Conservation (phyloP, 2,113 vertebrate genomes). For the Aspiorhynchus laticeps region DNA sequence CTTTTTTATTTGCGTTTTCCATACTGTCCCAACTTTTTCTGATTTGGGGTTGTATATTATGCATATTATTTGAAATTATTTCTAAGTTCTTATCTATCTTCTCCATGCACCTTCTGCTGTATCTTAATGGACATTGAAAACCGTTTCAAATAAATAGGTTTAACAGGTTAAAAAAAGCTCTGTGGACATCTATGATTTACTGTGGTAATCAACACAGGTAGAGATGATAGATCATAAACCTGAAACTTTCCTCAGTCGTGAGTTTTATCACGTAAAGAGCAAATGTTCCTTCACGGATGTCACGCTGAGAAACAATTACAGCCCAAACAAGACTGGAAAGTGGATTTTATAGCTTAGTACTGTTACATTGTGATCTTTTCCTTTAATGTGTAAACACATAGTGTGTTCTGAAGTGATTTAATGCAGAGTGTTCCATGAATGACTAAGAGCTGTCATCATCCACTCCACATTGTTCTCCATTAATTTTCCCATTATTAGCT, state of each 20-base stretch:
- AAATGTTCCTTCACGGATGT: not conserved
- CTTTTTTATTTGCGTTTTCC: too few relatives aligned
- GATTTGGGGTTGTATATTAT: too few relatives aligned
- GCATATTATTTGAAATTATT: too few relatives aligned
- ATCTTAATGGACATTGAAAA: not conserved
- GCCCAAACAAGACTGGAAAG: not conserved
- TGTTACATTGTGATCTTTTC: not conserved
- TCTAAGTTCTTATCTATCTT: too few relatives aligned
- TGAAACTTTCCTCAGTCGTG: not conserved
- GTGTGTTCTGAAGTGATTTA: not conserved
- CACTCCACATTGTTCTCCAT: constrained; percentile 36
- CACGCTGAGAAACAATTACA: not conserved
- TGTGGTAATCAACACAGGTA: not conserved
- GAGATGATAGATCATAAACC: not conserved
- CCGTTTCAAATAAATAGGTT: not conserved
- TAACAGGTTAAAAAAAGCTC: not conserved
- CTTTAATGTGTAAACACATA: not conserved
- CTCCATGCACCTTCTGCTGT: too few relatives aligned
- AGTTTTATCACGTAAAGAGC: not conserved
- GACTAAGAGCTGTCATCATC: constrained; percentile 13
- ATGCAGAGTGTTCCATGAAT: constrained; percentile 11
- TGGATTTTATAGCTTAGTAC: not conserved
- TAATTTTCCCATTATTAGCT: constrained; percentile 34
- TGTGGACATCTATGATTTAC: not conserved
- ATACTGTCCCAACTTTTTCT: too few relatives aligned